These are phyloP conservation scores for Suricata suricatta DNA, from an alignment of 2,113 vertebrate genomes.

Conservation along the genomic window DNA sequence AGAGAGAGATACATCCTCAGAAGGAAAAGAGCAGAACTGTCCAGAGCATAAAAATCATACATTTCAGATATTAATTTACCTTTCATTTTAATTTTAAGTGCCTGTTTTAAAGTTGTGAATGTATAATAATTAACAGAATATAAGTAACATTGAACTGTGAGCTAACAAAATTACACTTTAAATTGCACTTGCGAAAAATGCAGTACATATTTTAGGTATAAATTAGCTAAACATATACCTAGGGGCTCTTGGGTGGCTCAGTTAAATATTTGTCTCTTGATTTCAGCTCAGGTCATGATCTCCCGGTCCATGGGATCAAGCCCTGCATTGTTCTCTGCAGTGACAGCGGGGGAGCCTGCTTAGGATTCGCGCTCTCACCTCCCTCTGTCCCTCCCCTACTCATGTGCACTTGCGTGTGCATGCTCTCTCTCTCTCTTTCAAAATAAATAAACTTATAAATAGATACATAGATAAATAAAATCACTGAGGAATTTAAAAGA, in stretches of 20 bases:
- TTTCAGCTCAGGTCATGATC: no score
- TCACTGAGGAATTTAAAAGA: neutral
- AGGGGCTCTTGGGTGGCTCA: no score
- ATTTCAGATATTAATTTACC: neutral
- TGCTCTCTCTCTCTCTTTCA: no score
- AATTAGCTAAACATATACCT: neutral
- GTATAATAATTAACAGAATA: neutral
- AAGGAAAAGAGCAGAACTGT: neutral
- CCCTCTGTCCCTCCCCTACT: no score
- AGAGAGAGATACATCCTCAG: neutral
- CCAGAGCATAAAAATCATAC: neutral
- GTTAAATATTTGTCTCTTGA: no score
- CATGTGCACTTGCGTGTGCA: no score
- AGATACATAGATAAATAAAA: no score
- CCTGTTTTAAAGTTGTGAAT: neutral
- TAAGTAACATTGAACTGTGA: neutral
- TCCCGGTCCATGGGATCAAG: no score
- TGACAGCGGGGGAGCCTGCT: no score
- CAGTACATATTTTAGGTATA: neutral
- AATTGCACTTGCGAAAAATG: neutral
- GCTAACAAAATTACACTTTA: neutral
- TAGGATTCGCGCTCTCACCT: no score
- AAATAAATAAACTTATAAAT: no score
- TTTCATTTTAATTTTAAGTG: conserved; percentile 12
- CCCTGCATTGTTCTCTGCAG: no score